Conservation (phyloP, 1,140 invertebrate genomes). For the Leptestheria dahalacensis region DNA sequence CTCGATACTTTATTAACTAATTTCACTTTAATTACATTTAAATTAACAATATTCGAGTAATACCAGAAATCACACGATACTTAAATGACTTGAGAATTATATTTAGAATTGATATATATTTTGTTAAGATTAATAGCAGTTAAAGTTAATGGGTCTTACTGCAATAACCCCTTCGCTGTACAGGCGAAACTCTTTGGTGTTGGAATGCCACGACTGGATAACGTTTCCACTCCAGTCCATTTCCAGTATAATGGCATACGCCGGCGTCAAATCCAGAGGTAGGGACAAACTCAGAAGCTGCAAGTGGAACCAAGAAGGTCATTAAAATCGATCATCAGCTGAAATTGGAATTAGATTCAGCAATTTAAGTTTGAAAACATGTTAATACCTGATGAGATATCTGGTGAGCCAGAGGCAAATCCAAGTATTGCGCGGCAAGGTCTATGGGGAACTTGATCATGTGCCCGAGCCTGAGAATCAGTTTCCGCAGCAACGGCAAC, state of each 20-base stretch:
- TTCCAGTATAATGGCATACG: constrained; percentile 36
- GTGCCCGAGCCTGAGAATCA: constrained; percentile 23
- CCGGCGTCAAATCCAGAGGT: constrained; percentile 23
- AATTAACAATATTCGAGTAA: no score
- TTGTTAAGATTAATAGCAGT: constrained; percentile 19
- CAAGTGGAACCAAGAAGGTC: constrained; percentile 11
- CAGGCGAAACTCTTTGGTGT: constrained; percentile 30
- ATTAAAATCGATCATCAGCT: not conserved
- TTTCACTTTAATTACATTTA: no score
- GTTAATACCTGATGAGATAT: constrained; percentile 23
- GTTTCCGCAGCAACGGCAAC: constrained; percentile 27
- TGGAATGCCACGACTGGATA: constrained; percentile 39
- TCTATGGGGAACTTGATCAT: constrained; percentile 19
- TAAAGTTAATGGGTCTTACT: constrained; percentile 26
- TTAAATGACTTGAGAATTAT: no score
- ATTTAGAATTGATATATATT: no score
- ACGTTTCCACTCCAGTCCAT: constrained; percentile 49
- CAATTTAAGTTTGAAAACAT: constrained; percentile 12
- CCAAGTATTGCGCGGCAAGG: constrained; percentile 14
- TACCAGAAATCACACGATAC: no score
- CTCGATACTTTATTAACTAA: no score
- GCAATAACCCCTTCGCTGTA: constrained; percentile 44
- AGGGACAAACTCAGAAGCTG: constrained; percentile 20
- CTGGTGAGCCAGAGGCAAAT: constrained; percentile 7
- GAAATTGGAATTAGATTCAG: not conserved